Conservation (phyloP, 2,797 vertebrate species). For the Darevskia nairensis region DNA sequence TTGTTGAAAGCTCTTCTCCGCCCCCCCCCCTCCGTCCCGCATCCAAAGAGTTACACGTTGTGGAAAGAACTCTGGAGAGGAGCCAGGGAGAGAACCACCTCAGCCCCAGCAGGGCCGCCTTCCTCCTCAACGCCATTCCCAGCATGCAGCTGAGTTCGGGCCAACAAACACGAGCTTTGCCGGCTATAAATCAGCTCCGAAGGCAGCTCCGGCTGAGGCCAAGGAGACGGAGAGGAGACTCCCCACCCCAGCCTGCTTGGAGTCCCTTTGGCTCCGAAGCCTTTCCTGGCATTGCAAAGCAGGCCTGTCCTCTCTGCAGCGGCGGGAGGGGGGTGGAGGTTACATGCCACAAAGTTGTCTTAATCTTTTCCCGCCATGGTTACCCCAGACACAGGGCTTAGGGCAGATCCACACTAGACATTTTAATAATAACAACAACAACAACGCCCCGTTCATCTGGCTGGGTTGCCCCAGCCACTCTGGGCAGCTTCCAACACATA, state of each 20-base stretch:
- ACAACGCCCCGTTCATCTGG: too few species aligned
- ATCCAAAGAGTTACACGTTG: background rate
- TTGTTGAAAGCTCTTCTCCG: background rate
- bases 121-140: background rate
- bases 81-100: background rate
- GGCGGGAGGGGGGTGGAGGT: background rate
- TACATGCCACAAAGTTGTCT: background rate
- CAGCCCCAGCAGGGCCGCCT: background rate
- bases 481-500: too few species aligned
- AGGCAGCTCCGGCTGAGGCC: background rate
- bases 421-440: too few species aligned
- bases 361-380: background rate
- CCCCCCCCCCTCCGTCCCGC: too few species aligned
- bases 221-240: background rate
- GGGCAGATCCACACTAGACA: too few species aligned
- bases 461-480: too few species aligned
- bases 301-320: background rate
- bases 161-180: slow-evolving; percentile 14
- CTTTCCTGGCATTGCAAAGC: background rate
- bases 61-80: background rate
- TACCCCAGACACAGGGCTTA: background rate
- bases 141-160: slow-evolving; percentile 13
- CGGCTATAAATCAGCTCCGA: slow-evolving; percentile 12
- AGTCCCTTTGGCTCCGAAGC: background rate
- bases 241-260: background rate